Conservation (phyloP, 2,797 vertebrate genomes). For the Oryzias dopingdopingensis region DNA sequence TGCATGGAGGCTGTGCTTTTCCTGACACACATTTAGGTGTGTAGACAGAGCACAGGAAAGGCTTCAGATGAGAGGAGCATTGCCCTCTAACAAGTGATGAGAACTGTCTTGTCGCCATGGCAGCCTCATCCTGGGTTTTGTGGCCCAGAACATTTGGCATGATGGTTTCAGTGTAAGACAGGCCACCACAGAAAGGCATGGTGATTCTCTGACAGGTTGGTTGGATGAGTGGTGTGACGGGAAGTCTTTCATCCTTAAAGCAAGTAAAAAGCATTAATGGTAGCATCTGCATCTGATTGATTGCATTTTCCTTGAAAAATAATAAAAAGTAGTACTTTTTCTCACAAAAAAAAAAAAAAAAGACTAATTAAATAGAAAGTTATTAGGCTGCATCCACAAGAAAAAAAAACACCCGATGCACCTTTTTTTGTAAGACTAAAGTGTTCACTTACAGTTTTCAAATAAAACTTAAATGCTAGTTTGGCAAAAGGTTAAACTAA, state of each 20-base stretch:
- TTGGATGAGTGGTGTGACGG: not conserved
- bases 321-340: too few species aligned
- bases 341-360: too few species aligned
- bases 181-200: slow-evolving; percentile 39
- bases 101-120: slow-evolving; percentile 3
- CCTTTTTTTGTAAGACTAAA: too few species aligned
- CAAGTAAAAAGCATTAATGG: not conserved
- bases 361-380: too few species aligned
- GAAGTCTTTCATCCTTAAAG: slow-evolving; percentile 13
- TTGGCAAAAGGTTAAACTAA: slow-evolving; percentile 4
- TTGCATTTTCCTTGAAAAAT: too few species aligned
- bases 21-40: slow-evolving; percentile 54
- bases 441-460: too few species aligned
- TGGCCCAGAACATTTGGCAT: slow-evolving; percentile 60
- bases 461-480: too few species aligned
- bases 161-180: slow-evolving; percentile 54
- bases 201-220: slow-evolving; percentile 56
- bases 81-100: slow-evolving; percentile 18
- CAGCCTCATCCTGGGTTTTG: slow-evolving; percentile 22
- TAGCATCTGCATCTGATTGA: too few species aligned
- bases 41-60: slow-evolving; percentile 66
- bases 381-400: too few species aligned
- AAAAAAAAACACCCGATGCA: too few species aligned
- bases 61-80: slow-evolving; percentile 58
- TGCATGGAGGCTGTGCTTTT: slow-evolving; percentile 46